These are phyloP conservation scores for Leptinotarsa juncta DNA, from an alignment of 2,888 invertebrate species.

Conservation along the genomic window DNA sequence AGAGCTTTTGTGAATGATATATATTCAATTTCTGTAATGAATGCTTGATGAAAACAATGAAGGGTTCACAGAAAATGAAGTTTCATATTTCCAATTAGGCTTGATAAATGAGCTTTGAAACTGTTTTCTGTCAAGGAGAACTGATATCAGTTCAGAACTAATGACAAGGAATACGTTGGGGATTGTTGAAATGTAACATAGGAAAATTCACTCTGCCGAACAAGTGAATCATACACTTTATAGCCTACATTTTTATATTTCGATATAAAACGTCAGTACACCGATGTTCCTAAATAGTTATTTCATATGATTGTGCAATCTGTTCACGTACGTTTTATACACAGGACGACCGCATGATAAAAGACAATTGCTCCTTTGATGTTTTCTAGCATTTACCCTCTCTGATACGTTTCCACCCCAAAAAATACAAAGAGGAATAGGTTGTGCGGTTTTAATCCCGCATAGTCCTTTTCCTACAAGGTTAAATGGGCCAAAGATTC, in stretches of 20 bases:
- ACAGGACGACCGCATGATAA: background rate
- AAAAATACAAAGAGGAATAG: slow-evolving; percentile 16
- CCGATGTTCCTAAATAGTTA: background rate
- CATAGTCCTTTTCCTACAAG: slow-evolving; percentile 6
- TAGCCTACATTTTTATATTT: background rate
- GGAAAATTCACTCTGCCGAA: background rate
- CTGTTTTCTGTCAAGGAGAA: too few relatives aligned
- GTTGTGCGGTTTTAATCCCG: slow-evolving; percentile 17
- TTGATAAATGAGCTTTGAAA: too few relatives aligned
- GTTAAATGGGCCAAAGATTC: slow-evolving; percentile 33
- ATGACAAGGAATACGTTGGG: too few relatives aligned
- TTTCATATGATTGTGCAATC: background rate
- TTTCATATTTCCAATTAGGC: too few relatives aligned
- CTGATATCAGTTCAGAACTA: too few relatives aligned
- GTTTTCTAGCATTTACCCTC: slow-evolving; percentile 17
- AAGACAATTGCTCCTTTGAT: slow-evolving; percentile 24
- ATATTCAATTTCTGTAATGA: too few relatives aligned
- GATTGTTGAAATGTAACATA: too few relatives aligned
- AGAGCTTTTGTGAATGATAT: too few relatives aligned
- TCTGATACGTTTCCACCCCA: slow-evolving; percentile 22
- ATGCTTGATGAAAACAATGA: too few relatives aligned
- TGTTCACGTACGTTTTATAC: background rate
- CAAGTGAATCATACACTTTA: background rate
- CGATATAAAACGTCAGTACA: background rate
- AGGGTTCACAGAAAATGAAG: too few relatives aligned